Conservation (phyloP, 2,113 vertebrate species). For the Redunca redunca region DNA sequence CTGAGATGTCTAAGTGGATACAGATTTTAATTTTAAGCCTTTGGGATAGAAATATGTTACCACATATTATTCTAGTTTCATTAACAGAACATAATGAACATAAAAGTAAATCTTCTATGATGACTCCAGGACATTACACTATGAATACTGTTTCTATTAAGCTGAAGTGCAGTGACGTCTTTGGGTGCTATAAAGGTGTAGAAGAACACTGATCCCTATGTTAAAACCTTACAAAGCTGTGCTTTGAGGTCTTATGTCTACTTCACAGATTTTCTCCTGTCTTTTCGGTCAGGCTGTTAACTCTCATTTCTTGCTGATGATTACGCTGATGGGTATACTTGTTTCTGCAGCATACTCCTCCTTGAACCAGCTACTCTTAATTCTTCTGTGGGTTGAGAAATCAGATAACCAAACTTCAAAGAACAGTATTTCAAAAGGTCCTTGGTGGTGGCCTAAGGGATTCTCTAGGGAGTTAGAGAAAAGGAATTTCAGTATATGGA, state of each 20-base stretch:
- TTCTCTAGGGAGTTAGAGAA: background rate
- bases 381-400: background rate
- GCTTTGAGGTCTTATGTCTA: background rate
- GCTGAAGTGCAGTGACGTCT: background rate
- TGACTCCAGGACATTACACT: background rate
- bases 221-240: background rate
- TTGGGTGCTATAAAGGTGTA: background rate
- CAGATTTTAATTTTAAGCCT: background rate
- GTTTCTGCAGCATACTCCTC: background rate
- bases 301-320: background rate
- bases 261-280: background rate
- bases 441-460: background rate
- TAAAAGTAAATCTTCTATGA: background rate
- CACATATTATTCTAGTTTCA: background rate
- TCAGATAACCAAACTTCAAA: slow-evolving; percentile 44
- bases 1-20: background rate
- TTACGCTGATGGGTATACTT: background rate
- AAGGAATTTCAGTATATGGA: background rate
- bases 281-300: background rate
- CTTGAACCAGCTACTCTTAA: background rate
- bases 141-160: background rate
- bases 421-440: slow-evolving; percentile 10
- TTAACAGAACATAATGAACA: background rate
- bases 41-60: background rate
- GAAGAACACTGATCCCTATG: background rate